These are phyloP conservation scores for Orthosia gothica DNA, from an alignment of 2,888 invertebrate genomes.

Conservation along the genomic window DNA sequence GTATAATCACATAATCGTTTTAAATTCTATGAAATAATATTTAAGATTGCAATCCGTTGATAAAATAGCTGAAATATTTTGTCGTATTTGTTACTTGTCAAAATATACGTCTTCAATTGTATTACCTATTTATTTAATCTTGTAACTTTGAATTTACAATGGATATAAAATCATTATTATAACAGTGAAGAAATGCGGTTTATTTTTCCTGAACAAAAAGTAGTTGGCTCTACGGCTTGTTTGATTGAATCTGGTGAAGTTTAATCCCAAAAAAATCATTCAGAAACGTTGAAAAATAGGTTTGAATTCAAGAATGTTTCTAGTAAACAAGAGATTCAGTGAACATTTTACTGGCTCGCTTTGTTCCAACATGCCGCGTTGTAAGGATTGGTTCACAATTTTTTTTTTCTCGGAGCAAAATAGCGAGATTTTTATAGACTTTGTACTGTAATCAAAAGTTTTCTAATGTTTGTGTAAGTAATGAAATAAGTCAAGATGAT, in stretches of 20 bases:
- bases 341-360: slow-evolving; percentile 59
- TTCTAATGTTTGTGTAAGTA: slow-evolving; percentile 23
- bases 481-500: slow-evolving; percentile 2
- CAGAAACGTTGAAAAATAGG: slow-evolving; percentile 69
- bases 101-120: slow-evolving; percentile 20
- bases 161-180: neutral
- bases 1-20: slow-evolving; percentile 48
- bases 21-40: slow-evolving; percentile 48
- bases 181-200: neutral
- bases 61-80: slow-evolving; percentile 57
- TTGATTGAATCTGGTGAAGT: slow-evolving; percentile 64
- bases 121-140: slow-evolving; percentile 11
- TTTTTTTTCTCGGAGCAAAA: slow-evolving; percentile 49
- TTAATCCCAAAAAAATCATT: slow-evolving; percentile 71
- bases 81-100: slow-evolving; percentile 43
- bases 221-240: slow-evolving; percentile 27
- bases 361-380: slow-evolving; percentile 48
- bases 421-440: slow-evolving; percentile 41
- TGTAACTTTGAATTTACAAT: slow-evolving; percentile 16
- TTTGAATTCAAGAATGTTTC: slow-evolving; percentile 71
- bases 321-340: slow-evolving; percentile 52
- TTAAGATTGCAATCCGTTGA: slow-evolving; percentile 26
- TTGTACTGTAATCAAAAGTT: slow-evolving; percentile 33
- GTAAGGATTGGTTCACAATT: slow-evolving; percentile 41
- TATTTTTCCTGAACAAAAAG: slow-evolving; percentile 31